A percentile compares a stretch with the other conserved stretches of the same genome.
Evolutionary conservation across 2,888 invertebrate species (phyloP).

Genomic region (Drosophila subsilvestris): DNA sequence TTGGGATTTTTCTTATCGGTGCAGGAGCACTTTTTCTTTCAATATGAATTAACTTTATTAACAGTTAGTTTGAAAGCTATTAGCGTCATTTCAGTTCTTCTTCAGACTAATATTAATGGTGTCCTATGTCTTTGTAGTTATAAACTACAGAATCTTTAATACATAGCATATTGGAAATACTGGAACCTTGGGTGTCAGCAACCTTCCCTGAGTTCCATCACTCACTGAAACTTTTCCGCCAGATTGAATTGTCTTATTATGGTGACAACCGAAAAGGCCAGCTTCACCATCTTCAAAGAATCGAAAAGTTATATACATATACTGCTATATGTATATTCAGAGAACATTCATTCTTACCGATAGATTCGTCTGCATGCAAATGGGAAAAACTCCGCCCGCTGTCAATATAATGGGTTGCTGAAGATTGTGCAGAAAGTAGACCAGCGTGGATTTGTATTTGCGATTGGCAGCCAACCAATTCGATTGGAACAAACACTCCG

Average conservation of each 20-base stretch:
- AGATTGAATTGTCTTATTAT: slow-evolving; percentile 52
- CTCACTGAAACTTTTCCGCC: slow-evolving; percentile 44
- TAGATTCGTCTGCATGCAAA: slow-evolving; percentile 52
- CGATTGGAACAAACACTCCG: slow-evolving; percentile 48
- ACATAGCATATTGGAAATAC: too few species aligned
- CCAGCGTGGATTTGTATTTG: slow-evolving; percentile 37
- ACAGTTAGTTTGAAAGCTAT: not conserved
- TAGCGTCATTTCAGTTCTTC: not conserved
- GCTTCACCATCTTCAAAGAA: slow-evolving; percentile 50
- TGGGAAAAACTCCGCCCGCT: slow-evolving; percentile 55
- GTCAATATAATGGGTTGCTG: slow-evolving; percentile 49
- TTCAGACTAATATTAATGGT: too few species aligned
- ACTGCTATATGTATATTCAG: not conserved
- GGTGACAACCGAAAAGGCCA: slow-evolving; percentile 57
- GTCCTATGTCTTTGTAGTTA: too few species aligned
- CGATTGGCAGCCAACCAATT: slow-evolving; percentile 48
- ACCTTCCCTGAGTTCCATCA: not conserved
- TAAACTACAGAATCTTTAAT: too few species aligned
- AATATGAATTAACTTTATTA: not conserved
- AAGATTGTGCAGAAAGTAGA: slow-evolving; percentile 50
- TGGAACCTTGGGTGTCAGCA: too few species aligned
- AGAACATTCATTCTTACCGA: slow-evolving; percentile 32
- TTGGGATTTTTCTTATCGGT: too few species aligned
- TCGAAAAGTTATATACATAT: not conserved
- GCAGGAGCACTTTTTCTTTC: too few species aligned